Evolutionary conservation across 2,113 vertebrate genomes (phyloP).

Genomic region (Pleuronectes platessa): DNA sequence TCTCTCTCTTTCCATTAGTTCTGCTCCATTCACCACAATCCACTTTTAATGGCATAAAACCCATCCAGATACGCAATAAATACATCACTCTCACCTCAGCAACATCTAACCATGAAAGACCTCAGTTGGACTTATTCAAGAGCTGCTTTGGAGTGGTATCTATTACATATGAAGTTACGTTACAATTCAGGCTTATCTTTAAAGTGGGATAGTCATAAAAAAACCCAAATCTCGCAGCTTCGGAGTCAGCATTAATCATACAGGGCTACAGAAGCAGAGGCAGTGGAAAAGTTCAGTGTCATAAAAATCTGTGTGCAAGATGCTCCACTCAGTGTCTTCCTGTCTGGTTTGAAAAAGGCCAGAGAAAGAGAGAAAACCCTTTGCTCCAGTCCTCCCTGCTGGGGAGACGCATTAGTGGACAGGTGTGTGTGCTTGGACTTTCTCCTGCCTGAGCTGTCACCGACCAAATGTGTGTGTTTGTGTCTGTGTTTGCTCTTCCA

Average conservation of each 20-base stretch:
- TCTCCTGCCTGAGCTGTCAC: slow-evolving; percentile 25
- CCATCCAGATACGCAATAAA: slow-evolving; percentile 48
- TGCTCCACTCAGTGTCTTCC: slow-evolving; percentile 27
- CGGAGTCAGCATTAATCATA: slow-evolving; percentile 41
- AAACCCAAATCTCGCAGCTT: not conserved
- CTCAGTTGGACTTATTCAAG: slow-evolving; percentile 19
- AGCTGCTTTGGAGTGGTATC: not conserved
- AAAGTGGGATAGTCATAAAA: not conserved
- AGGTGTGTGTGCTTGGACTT: slow-evolving; percentile 48
- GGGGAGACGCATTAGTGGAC: slow-evolving; percentile 5
- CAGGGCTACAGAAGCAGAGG: not conserved
- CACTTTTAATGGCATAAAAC: slow-evolving; percentile 45
- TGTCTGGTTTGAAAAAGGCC: not conserved
- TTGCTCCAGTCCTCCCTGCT: not conserved
- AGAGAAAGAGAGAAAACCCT: not conserved
- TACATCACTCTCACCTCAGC: slow-evolving; percentile 33
- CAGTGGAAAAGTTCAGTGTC: slow-evolving; percentile 45
- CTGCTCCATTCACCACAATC: slow-evolving; percentile 39
- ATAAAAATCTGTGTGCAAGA: slow-evolving; percentile 55
- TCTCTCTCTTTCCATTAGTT: slow-evolving; percentile 57
- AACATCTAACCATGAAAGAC: not conserved
- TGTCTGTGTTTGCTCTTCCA: slow-evolving; percentile 30
- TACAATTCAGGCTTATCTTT: slow-evolving; percentile 2
- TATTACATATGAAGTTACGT: slow-evolving; percentile 4
- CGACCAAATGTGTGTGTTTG: slow-evolving; percentile 2